Conservation (phyloP, 2,113 vertebrate genomes). For the Zosterops hypoxanthus region DNA sequence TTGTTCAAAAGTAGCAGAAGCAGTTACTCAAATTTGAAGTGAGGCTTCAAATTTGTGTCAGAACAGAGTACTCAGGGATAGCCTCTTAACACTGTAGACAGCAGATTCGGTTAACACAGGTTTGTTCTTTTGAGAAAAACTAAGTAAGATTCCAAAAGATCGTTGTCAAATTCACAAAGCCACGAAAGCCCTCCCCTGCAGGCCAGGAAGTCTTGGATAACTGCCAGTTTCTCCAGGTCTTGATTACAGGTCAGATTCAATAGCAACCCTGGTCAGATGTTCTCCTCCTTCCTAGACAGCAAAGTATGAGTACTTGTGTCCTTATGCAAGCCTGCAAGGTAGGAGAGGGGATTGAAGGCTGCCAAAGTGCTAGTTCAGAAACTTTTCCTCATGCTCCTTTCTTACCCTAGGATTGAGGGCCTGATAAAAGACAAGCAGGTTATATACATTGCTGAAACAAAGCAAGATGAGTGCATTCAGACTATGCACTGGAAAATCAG, state of each 20-base stretch:
- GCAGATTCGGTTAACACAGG: not conserved
- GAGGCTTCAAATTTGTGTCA: not conserved
- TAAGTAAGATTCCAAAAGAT: not conserved
- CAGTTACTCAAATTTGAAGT: not conserved
- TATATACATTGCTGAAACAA: not conserved
- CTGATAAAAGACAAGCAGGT: not conserved
- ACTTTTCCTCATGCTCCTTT: not conserved
- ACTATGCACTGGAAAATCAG: not conserved
- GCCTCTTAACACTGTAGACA: not conserved
- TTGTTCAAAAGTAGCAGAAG: not conserved
- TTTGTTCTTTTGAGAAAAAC: not conserved
- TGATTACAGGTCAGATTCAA: not conserved
- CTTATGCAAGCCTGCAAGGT: accelerated
- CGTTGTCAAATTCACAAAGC: not conserved
- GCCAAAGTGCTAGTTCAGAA: not conserved
- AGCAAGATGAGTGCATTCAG: not conserved
- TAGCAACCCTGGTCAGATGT: not conserved
- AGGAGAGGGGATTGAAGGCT: not conserved
- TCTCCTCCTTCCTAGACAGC: not conserved
- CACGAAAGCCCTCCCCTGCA: not conserved
- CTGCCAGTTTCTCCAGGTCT: not conserved
- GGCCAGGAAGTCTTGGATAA: not conserved
- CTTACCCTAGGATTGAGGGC: not conserved
- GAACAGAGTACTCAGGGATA: not conserved
- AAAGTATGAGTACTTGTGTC: not conserved